phyloP scores from a whole-genome alignment of 2,888 invertebrate species.

The Dusona sp. region DNA sequence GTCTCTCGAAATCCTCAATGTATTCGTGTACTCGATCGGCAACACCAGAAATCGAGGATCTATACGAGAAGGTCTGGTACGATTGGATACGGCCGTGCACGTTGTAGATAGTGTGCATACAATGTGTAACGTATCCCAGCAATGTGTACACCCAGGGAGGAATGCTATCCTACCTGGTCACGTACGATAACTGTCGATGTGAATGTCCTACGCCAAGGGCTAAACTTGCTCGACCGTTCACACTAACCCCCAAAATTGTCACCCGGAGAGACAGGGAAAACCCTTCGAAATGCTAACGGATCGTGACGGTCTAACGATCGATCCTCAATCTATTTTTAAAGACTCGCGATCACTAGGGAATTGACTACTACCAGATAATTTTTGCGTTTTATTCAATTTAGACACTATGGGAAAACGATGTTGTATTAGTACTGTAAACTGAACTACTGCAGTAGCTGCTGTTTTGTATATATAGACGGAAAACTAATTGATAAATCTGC shows the following conservation, averaged over 20 bases:
- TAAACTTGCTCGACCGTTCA: constrained; percentile 32
- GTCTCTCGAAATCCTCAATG: constrained; percentile 38
- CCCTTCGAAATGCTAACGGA: constrained; percentile 9
- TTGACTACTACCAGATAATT: not conserved
- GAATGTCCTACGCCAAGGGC: constrained; percentile 52
- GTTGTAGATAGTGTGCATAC: constrained; percentile 64
- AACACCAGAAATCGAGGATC: constrained; percentile 49
- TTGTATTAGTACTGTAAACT: not conserved
- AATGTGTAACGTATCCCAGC: constrained; percentile 29
- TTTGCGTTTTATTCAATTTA: not conserved
- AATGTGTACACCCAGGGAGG: constrained; percentile 54
- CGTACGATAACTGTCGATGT: constrained; percentile 67
- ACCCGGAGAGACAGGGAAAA: not conserved
- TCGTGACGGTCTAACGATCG: constrained; percentile 8
- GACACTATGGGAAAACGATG: not conserved
- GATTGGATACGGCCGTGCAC: constrained; percentile 55
- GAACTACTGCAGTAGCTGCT: not conserved
- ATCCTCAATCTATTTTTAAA: constrained; percentile 24
- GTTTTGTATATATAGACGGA: not conserved
- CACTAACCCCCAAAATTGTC: constrained; percentile 7
- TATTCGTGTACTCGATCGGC: constrained; percentile 35
- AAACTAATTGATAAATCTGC: not conserved
- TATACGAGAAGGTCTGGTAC: constrained; percentile 35
- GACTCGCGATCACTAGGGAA: not conserved
- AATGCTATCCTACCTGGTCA: constrained; percentile 61